Percentiles rank a stretch among this genome's conserved stretches.
These are phyloP conservation scores for Peromyscus leucopus DNA, from an alignment of 2,113 vertebrate species.

Conservation along the genomic window DNA sequence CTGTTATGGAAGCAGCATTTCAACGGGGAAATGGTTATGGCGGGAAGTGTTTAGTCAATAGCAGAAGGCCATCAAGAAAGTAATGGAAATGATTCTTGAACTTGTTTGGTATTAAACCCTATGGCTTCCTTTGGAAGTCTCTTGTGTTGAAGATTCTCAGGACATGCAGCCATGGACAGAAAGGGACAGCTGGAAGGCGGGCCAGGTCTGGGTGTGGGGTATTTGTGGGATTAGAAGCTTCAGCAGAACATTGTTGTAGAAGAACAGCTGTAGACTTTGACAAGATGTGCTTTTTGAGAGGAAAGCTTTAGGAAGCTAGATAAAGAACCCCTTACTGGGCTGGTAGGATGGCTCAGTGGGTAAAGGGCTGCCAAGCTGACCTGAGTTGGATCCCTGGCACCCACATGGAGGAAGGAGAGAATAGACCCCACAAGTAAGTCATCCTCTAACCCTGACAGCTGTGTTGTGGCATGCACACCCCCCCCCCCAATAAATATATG, in stretches of 20 bases:
- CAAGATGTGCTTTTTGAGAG: constrained; percentile 4
- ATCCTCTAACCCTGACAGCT: not conserved
- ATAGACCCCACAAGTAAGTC: not conserved
- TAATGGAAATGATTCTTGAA: not conserved
- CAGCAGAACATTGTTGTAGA: not conserved
- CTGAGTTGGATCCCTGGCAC: not conserved
- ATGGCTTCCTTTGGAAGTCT: constrained; percentile 1
- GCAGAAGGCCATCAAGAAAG: not conserved
- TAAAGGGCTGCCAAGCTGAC: not conserved
- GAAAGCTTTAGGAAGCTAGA: constrained; percentile 3
- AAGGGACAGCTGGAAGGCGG: not conserved
- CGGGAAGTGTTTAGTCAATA: constrained; percentile 12
- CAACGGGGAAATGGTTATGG: not conserved
- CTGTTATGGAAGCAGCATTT: not conserved
- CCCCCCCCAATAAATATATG: not conserved
- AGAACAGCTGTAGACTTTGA: constrained; percentile 37
- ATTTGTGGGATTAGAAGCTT: constrained; percentile 7
- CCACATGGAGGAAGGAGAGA: not conserved
- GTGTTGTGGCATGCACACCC: not conserved
- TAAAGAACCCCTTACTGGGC: constrained; percentile 17
- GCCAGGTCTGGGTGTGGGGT: not conserved
- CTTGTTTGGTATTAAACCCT: not conserved
- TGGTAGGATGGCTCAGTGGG: not conserved
- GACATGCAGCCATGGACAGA: not conserved
- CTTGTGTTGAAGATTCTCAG: constrained; percentile 56